Base-by-base conservation (phyloP, 2,113 vertebrate genomes). In the Ailurus styani region DNA sequence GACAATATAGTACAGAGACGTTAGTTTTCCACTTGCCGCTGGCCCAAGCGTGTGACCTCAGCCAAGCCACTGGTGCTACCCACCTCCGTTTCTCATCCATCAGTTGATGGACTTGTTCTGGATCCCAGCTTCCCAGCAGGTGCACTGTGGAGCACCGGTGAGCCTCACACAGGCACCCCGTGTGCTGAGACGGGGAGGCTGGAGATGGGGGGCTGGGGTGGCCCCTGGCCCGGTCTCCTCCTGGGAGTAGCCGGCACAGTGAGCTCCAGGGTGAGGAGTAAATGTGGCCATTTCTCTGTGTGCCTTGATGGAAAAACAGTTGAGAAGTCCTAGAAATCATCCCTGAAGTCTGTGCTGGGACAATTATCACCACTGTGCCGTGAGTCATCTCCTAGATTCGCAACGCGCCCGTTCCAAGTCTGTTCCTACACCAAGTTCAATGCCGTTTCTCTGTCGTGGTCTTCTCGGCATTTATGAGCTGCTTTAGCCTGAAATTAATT, bases 401-500 rank as follows among this genome's bases (percentile, higher is more conserved):
- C 37, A 60, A 70, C 10, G 20, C 3, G 11, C 57, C 60, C 60
- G 52, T 97, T 88, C 72, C 52, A 57, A 87, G 54, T 52, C 66
- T 40, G 54, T 50, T 50, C 42, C 5, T 20, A 12, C 31, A 12
- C 5, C 0, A 34, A 5, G 3, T 86, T 47, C 77, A 50, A 3
- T n/a, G 77, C 12, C 5, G 29, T 72, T 83, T 68, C 79, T 83
- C 81, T 31, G 20, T 79, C 57, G 7, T 2, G 34, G 73, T 78
- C 25, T 85, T 47, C 93, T 94, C 31, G 54, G 83, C 18, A 17
- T 34, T 45, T 31, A 72, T 7, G 47, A 81, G 55, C 62, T 92
- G 40, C 12, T 17, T 72, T 88, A 37, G 60, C 66, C 72, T 90
- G 83, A 84, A 96, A 96, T 90, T 45, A 91, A 96, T 95, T 83